phyloP scores from a whole-genome alignment of 2,888 invertebrate species.

The Pseudoips prasinana region DNA sequence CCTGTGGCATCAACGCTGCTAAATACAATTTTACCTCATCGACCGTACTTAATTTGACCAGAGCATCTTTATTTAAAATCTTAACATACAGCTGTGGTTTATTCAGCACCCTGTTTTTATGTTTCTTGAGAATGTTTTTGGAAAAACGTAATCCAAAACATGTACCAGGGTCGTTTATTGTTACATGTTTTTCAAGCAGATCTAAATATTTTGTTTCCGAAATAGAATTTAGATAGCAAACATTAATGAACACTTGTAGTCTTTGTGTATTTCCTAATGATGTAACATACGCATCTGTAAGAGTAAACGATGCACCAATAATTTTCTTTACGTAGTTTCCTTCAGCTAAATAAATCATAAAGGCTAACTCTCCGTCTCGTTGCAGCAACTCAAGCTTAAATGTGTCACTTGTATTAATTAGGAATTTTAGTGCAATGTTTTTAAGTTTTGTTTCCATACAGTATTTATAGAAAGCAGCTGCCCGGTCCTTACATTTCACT shows the following conservation, averaged over 20 bases:
- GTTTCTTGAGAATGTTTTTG: conserved; percentile 44
- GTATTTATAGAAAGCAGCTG: conserved; percentile 45
- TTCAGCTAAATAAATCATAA: not conserved
- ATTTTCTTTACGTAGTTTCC: conserved; percentile 28
- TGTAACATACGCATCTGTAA: conserved; percentile 34
- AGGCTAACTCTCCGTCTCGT: conserved; percentile 7
- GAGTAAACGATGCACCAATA: conserved; percentile 42
- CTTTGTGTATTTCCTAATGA: not conserved
- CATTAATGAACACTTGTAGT: conserved; percentile 12
- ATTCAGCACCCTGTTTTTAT: conserved; percentile 45
- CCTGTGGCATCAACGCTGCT: conserved; percentile 36
- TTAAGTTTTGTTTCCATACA: conserved; percentile 36
- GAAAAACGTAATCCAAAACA: conserved; percentile 33
- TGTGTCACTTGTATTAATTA: conserved; percentile 41
- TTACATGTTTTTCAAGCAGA: conserved; percentile 40
- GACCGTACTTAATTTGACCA: conserved; percentile 34
- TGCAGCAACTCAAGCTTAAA: conserved; percentile 45
- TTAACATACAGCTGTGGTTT: conserved; percentile 41
- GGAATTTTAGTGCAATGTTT: conserved; percentile 48
- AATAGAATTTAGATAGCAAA: conserved; percentile 31
- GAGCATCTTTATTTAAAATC: conserved; percentile 32
- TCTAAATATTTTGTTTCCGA: conserved; percentile 45
- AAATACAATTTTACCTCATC: conserved; percentile 47
- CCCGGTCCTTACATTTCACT: conserved; percentile 40
- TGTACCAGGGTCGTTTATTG: not conserved